A percentile compares a stretch with the other conserved stretches of the same genome.
Evolutionary conservation across 2,113 vertebrate species (phyloP).

Genomic region (Ginglymostoma cirratum): DNA sequence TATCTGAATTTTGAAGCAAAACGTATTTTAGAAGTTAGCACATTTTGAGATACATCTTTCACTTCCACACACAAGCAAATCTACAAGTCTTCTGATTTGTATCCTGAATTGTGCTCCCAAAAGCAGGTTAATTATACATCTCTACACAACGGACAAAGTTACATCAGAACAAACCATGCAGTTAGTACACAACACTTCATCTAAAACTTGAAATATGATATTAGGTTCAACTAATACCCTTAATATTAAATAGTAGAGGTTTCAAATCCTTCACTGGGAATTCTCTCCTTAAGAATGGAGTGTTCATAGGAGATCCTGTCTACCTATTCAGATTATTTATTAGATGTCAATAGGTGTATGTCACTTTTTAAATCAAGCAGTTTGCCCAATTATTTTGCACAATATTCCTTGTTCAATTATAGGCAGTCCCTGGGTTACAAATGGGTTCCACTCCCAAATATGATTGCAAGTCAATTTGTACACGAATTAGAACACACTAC

Average conservation of each 20-base stretch:
- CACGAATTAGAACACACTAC: too few relatives aligned
- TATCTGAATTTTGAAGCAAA: background rate
- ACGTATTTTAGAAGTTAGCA: background rate
- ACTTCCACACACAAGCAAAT: background rate
- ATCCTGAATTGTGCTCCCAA: background rate
- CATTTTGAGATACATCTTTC: background rate
- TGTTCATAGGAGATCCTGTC: too few relatives aligned
- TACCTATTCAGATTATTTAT: too few relatives aligned
- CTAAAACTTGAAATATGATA: background rate
- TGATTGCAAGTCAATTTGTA: too few relatives aligned
- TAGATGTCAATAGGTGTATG: too few relatives aligned
- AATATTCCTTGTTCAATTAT: too few relatives aligned
- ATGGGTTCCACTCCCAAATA: too few relatives aligned
- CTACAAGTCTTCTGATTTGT: background rate
- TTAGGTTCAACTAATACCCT: background rate
- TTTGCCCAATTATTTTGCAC: too few relatives aligned
- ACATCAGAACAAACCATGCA: background rate
- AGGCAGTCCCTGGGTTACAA: too few relatives aligned
- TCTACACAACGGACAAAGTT: background rate
- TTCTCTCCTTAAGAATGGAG: background rate
- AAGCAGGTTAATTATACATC: background rate
- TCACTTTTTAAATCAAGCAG: too few relatives aligned
- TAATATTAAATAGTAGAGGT: too few relatives aligned
- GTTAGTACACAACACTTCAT: background rate
- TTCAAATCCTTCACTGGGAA: too few relatives aligned